A percentile compares a stretch with the other conserved stretches of the same genome.
Conservation (phyloP, 1,140 invertebrate genomes). For the Pentalonia nigronervosa region DNA sequence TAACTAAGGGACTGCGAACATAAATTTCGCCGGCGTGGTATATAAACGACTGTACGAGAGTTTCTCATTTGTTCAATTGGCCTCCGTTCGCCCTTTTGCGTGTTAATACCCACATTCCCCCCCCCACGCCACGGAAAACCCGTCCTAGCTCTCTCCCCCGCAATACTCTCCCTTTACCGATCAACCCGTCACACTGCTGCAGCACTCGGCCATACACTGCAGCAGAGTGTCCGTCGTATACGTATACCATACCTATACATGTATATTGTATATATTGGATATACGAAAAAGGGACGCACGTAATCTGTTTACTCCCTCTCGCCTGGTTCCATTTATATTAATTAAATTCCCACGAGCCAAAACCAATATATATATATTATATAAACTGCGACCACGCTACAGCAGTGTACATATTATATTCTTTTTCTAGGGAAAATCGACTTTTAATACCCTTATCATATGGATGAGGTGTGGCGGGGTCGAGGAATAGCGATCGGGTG, state of each 20-base stretch:
- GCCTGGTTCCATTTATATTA: conserved; percentile 50
- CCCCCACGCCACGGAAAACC: neutral
- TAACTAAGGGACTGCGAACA: conserved; percentile 9
- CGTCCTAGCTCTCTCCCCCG: neutral
- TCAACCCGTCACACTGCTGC: conserved; percentile 32
- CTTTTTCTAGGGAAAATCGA: conserved; percentile 50
- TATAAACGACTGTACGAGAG: conserved; percentile 40
- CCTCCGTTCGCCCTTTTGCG: conserved; percentile 16
- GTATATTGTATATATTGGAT: conserved; percentile 24
- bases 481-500: neutral
- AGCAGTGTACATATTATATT: neutral
- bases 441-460: conserved; percentile 48
- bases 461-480: neutral
- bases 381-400: neutral
- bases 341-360: conserved; percentile 53
- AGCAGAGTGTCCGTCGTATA: conserved; percentile 8
- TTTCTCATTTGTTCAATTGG: conserved; percentile 57
- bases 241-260: neutral
- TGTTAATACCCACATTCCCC: conserved; percentile 37
- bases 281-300: conserved; percentile 53
- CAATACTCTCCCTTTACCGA: conserved; percentile 9
- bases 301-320: conserved; percentile 50
- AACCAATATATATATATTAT: conserved; percentile 36
- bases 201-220: neutral
- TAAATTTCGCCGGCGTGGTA: conserved; percentile 23